Evolutionary conservation across 2,888 invertebrate species (phyloP).

Genomic region (Torymus tubicola): DNA sequence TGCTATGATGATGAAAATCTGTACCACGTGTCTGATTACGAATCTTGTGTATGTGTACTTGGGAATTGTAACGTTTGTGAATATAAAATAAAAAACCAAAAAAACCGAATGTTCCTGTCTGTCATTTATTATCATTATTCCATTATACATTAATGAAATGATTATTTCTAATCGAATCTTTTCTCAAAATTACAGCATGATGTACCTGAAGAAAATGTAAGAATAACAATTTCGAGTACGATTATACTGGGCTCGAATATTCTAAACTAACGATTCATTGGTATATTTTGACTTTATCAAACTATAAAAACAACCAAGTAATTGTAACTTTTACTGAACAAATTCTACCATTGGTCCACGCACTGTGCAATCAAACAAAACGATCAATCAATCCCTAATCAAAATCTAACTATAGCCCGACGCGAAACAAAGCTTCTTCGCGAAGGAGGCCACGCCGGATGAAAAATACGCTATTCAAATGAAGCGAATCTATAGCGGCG

Average conservation of each 20-base stretch:
- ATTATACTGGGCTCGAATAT: no score
- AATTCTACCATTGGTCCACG: background rate
- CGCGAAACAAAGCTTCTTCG: background rate
- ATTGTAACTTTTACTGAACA: no score
- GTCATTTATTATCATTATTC: background rate
- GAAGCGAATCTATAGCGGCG: conserved; percentile 26
- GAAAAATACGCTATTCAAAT: conserved; percentile 39
- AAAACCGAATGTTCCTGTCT: conserved; percentile 61
- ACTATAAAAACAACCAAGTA: no score
- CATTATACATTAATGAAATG: background rate
- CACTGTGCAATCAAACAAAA: no score
- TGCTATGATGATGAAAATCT: conserved; percentile 57
- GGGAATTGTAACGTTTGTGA: conserved; percentile 74
- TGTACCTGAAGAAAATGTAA: no score
- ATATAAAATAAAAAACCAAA: conserved; percentile 71
- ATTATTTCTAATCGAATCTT: background rate
- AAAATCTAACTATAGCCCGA: background rate
- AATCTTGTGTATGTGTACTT: conserved; percentile 70
- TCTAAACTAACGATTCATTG: no score
- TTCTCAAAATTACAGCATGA: background rate
- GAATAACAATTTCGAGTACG: no score
- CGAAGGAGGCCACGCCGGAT: background rate
- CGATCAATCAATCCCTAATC: background rate
- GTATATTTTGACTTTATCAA: no score
- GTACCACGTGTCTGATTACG: conserved; percentile 65